Base-by-base conservation (phyloP, 2,888 invertebrate genomes). In the Eudemis profundana region DNA sequence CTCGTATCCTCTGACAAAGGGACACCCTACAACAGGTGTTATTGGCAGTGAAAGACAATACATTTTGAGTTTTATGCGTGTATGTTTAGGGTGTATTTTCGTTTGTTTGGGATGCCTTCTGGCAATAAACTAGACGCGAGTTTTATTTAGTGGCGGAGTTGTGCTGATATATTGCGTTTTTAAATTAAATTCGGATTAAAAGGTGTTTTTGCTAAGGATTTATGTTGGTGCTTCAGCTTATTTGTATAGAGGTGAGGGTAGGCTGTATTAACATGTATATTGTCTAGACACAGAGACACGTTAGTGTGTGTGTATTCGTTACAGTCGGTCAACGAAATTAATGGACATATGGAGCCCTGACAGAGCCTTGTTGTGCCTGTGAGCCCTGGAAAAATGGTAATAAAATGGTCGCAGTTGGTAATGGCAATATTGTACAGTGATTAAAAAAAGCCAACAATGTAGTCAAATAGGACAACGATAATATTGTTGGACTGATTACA, bases 1-100 rank as follows among this genome's bases (percentile, higher is more conserved):
- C 40, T 42, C 56, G 53, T 42, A 63, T 63, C 57, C 64, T 3
- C 50, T 64, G 64, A 64, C 64, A 64, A 57, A 57, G 57, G 63
- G 57, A 64, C 64, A 50, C 57, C 50, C 64, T 59, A 65, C 65
- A 56, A 50, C 63, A 65, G 65, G 65, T 65, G 65, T 60, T 60
- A 57, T 65, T 65, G 59, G 59, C 59, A 46, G 47, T 14, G 4
- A 12, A 27, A 2, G 27, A 12, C 59, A 19, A 21, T n/a, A n/a
- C 17, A 12, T 23, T 57, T 44, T 51, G n/a, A 19, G 44, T 50
- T 33, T 44, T 64, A 44, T 14, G 8, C 0, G 0, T 7, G 0
- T 19, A 3, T 36, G 0, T 8, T 23, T 64, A 44, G 23, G 29
- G 57, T 49, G 10, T 47, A 3, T 14, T 14, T 64, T 64, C 14